Conservation (phyloP, 1,140 invertebrate genomes). For the Drosophila fuyamai region DNA sequence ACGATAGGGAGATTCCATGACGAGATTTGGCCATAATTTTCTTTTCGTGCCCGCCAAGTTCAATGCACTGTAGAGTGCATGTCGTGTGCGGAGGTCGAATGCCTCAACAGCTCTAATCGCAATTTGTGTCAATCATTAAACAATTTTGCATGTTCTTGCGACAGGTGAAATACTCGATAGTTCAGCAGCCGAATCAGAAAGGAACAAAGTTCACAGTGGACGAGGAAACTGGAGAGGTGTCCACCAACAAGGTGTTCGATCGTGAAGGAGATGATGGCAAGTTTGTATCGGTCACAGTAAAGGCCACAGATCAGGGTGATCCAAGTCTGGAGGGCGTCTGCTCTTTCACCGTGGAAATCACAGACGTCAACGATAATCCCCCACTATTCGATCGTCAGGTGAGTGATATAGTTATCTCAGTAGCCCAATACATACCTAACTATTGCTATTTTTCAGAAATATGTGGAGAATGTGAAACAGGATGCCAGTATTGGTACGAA, state of each 20-base stretch:
- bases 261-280: conserved; percentile 97
- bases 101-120: conserved; percentile 42
- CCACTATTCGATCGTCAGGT: conserved; percentile 97
- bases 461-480: conserved; percentile 98
- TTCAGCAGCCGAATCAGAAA: conserved; percentile 98
- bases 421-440: not conserved
- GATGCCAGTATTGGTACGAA: conserved; percentile 98
- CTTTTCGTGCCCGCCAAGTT: conserved; percentile 54
- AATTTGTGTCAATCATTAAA: conserved; percentile 68
- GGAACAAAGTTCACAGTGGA: conserved; percentile 97
- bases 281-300: conserved; percentile 97
- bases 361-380: conserved; percentile 97
- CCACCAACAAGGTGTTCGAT: conserved; percentile 98
- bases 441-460: conserved; percentile 89
- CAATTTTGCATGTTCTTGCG: conserved; percentile 55
- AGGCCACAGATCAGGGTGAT: conserved; percentile 98
- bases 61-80: conserved; percentile 62
- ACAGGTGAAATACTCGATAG: conserved; percentile 95
- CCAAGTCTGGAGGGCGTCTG: conserved; percentile 97
- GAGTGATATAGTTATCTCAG: conserved; percentile 30
- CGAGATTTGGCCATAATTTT: conserved; percentile 56
- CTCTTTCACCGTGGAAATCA: conserved; percentile 98
- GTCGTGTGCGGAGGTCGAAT: conserved; percentile 43
- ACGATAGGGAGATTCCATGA: conserved; percentile 49
- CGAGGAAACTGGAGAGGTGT: conserved; percentile 96